phyloP scores from a whole-genome alignment of 2,797 vertebrate species.

The Cygnus olor region DNA sequence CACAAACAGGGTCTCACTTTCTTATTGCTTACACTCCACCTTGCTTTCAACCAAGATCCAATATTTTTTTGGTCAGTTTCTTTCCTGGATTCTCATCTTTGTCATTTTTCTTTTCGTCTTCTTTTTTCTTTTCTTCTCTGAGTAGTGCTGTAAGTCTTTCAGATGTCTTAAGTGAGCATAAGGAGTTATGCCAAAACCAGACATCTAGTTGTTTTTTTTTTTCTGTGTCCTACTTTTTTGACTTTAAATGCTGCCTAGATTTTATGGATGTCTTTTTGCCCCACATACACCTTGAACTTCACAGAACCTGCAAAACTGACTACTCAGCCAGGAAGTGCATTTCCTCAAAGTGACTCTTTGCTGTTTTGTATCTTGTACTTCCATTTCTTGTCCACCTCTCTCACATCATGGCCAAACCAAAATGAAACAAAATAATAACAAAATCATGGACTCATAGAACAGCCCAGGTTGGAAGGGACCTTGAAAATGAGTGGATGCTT shows the following conservation, averaged over 20 bases:
- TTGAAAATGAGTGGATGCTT: not conserved
- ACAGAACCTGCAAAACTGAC: not conserved
- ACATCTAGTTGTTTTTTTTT: not conserved
- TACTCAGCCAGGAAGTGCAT: not conserved
- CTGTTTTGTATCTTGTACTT: not conserved
- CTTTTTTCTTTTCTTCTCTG: not conserved
- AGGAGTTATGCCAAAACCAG: not conserved
- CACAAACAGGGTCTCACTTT: not conserved
- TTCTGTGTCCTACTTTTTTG: not conserved
- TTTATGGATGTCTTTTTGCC: not conserved
- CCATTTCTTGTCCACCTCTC: not conserved
- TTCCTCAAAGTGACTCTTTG: not conserved
- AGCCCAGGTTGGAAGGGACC: not conserved
- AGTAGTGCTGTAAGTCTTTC: not conserved
- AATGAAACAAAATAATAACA: not conserved
- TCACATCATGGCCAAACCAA: not conserved
- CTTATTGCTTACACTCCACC: not conserved
- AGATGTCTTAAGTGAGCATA: not conserved
- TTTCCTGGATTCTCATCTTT: not conserved
- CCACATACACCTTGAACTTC: not conserved
- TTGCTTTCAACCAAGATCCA: not conserved
- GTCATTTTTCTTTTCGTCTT: too few species aligned
- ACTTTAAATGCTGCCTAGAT: not conserved
- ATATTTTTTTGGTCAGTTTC: not conserved
- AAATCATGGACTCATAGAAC: not conserved